Evolutionary conservation across 2,797 vertebrate genomes (phyloP).

Genomic region (Sebastes kiyomatsui): DNA sequence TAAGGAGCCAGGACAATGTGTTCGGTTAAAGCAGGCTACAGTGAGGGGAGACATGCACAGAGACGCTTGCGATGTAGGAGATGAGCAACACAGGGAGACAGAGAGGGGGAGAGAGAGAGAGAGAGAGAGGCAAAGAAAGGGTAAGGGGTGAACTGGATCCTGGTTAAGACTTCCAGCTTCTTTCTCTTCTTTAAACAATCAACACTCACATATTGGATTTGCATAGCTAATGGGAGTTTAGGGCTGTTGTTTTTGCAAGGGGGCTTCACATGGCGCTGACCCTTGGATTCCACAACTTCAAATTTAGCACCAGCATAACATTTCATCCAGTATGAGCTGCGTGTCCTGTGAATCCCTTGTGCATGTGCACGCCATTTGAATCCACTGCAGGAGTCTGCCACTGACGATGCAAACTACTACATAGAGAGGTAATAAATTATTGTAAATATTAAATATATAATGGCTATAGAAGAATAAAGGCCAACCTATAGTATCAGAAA

Average conservation of each 20-base stretch:
- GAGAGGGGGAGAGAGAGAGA: not conserved
- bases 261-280: slow-evolving; percentile 87
- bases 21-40: slow-evolving; percentile 88
- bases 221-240: slow-evolving; percentile 90
- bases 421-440: too few relatives aligned
- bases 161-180: slow-evolving; percentile 83
- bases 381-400: not conserved
- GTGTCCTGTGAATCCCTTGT: not conserved
- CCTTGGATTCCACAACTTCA: slow-evolving; percentile 79
- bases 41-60: slow-evolving; percentile 86
- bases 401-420: not conserved
- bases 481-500: not conserved
- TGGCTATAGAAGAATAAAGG: not conserved
- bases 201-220: slow-evolving; percentile 92
- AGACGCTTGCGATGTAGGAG: slow-evolving; percentile 58
- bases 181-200: slow-evolving; percentile 88
- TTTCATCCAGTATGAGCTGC: not conserved
- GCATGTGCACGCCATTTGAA: not conserved
- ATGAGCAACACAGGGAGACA: slow-evolving; percentile 72
- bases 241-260: slow-evolving; percentile 87
- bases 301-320: slow-evolving; percentile 78
- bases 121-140: slow-evolving; percentile 30
- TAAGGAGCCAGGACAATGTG: slow-evolving; percentile 86
- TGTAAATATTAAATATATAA: not conserved
- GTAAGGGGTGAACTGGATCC: slow-evolving; percentile 52